These are phyloP conservation scores for Sebastes vulpes DNA, from an alignment of 2,797 vertebrate genomes.

Conservation along the genomic window DNA sequence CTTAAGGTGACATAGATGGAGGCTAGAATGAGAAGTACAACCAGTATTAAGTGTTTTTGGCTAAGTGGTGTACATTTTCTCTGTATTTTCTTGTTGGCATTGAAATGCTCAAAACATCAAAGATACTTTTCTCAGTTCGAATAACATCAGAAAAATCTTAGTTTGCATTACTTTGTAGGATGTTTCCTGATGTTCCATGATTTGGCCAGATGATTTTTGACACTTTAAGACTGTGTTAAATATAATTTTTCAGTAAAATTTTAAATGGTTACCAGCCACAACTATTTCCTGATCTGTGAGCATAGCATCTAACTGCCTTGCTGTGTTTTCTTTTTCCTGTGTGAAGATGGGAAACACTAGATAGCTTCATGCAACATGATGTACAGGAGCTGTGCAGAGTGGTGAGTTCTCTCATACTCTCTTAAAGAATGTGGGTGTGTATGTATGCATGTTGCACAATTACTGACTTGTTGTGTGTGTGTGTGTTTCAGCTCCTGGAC, in stretches of 20 bases:
- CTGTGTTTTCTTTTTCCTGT: background rate
- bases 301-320: background rate
- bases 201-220: background rate
- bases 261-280: background rate
- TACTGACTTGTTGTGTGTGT: background rate
- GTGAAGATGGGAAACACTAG: conserved; percentile 97
- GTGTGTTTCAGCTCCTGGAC: conserved; percentile 92
- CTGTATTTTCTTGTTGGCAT: background rate
- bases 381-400: conserved; percentile 99
- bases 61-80: background rate
- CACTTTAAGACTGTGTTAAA: background rate
- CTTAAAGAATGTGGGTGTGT: background rate
- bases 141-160: background rate
- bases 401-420: conserved; percentile 87
- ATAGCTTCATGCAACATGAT: conserved; percentile 99
- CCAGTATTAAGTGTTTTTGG: background rate
- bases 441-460: background rate
- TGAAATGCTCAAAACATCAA: background rate
- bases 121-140: background rate
- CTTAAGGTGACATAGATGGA: background rate
- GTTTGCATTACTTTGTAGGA: background rate
- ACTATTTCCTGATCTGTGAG: background rate
- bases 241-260: background rate
- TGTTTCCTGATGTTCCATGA: background rate
- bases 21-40: background rate